A percentile compares a stretch with the other conserved stretches of the same genome.
These are phyloP conservation scores for Clusia tigrina DNA, from an alignment of 2,888 invertebrate genomes.

Conservation along the genomic window DNA sequence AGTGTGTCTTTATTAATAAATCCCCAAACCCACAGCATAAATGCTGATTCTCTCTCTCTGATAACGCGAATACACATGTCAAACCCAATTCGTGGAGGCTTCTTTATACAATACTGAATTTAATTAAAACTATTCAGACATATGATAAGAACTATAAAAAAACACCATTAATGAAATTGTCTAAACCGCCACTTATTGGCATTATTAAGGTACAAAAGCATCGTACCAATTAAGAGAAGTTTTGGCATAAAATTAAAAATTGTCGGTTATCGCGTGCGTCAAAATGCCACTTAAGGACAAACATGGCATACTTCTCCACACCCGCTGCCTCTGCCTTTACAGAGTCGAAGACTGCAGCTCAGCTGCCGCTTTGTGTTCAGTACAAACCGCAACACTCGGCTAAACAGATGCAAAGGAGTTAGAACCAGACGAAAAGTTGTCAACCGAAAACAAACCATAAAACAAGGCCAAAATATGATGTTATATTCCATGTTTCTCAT, in stretches of 20 bases:
- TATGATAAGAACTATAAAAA: no score
- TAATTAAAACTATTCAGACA: constrained; percentile 50
- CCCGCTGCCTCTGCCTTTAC: constrained; percentile 7
- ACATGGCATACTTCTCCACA: background rate
- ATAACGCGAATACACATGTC: no score
- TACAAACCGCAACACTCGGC: constrained; percentile 34
- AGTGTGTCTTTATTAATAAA: no score
- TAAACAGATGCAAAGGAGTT: constrained; percentile 47
- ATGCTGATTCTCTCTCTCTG: no score
- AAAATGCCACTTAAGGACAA: constrained; percentile 30
- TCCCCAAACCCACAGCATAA: no score
- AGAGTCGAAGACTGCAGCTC: background rate
- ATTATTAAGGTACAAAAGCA: background rate
- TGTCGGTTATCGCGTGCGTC: constrained; percentile 57
- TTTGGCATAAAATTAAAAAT: constrained; percentile 56
- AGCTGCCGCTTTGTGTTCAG: constrained; percentile 39
- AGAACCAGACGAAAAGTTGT: constrained; percentile 44
- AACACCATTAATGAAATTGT: background rate
- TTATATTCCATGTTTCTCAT: background rate
- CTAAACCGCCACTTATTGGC: background rate
- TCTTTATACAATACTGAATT: constrained; percentile 34
- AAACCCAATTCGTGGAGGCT: background rate
- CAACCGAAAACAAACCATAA: constrained; percentile 58
- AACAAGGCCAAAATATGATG: constrained; percentile 49
- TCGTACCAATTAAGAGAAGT: constrained; percentile 43